Percentiles rank a stretch among this genome's conserved stretches.
phyloP scores from a whole-genome alignment of 2,888 invertebrate species.

The Oxystoma pomonae region DNA sequence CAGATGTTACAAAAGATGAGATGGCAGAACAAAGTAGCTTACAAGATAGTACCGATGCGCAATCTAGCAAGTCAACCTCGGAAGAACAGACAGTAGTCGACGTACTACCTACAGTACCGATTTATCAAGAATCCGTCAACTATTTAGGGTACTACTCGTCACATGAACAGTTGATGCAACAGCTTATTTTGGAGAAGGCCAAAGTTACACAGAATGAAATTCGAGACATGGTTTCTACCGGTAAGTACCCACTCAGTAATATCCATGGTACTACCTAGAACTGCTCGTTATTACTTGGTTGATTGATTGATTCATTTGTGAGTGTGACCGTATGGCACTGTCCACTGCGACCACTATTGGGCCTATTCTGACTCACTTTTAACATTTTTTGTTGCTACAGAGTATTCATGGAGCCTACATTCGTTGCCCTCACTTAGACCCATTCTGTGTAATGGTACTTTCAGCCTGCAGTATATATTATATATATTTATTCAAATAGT shows the following conservation, averaged over 20 bases:
- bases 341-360: too few species aligned
- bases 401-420: too few species aligned
- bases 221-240: constrained; percentile 58
- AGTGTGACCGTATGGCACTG: too few species aligned
- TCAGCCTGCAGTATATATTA: too few species aligned
- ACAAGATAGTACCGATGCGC: constrained; percentile 29
- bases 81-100: constrained; percentile 19
- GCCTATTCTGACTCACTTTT: too few species aligned
- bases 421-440: too few species aligned
- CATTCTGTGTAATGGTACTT: too few species aligned
- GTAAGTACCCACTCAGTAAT: constrained; percentile 33
- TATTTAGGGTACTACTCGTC: constrained; percentile 67
- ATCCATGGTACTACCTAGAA: too few species aligned
- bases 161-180: constrained; percentile 63
- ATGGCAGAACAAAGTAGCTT: constrained; percentile 5
- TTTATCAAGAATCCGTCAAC: constrained; percentile 60
- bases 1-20: constrained; percentile 23
- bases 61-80: constrained; percentile 23
- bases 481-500: too few species aligned
- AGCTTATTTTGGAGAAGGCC: constrained; percentile 57
- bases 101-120: constrained; percentile 36
- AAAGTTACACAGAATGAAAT: constrained; percentile 54
- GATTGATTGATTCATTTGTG: too few species aligned
- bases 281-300: too few species aligned
- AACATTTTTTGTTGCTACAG: too few species aligned